Percentiles rank a stretch among this genome's conserved stretches.
Conservation (phyloP, 2,888 invertebrate species). For the Philaethria dido region DNA sequence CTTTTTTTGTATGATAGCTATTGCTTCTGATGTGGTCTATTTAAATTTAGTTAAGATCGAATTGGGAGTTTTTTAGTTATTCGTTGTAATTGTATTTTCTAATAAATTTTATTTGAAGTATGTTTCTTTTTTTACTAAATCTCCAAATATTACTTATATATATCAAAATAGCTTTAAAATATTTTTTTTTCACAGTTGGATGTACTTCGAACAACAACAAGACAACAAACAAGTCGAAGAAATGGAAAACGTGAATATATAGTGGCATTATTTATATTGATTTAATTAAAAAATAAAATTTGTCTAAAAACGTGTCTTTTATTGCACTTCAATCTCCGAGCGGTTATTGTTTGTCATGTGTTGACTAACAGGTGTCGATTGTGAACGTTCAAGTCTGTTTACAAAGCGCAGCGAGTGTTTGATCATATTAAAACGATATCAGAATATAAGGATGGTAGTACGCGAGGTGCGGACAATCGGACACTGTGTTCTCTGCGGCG, state of each 20-base stretch:
- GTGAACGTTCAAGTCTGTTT: conserved; percentile 56
- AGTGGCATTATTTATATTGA: conserved; percentile 47
- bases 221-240: conserved; percentile 66
- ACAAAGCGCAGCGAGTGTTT: conserved; percentile 65
- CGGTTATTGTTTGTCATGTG: neutral
- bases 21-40: too few relatives aligned
- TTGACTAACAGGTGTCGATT: conserved; percentile 39
- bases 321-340: conserved; percentile 26
- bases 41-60: too few relatives aligned
- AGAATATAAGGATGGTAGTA: conserved; percentile 74
- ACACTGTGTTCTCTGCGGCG: conserved; percentile 53
- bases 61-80: too few relatives aligned
- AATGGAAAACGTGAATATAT: conserved; percentile 55
- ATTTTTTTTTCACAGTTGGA: conserved; percentile 82
- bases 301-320: conserved; percentile 31
- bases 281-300: conserved; percentile 34
- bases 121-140: too few relatives aligned
- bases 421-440: conserved; percentile 69
- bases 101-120: too few relatives aligned
- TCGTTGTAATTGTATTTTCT: too few relatives aligned
- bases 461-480: conserved; percentile 68
- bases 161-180: neutral
- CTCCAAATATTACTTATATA: too few relatives aligned
- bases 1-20: too few relatives aligned
- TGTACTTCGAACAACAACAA: conserved; percentile 86